phyloP scores from a whole-genome alignment of 2,888 invertebrate genomes.

The Meliscaeva auricollis region DNA sequence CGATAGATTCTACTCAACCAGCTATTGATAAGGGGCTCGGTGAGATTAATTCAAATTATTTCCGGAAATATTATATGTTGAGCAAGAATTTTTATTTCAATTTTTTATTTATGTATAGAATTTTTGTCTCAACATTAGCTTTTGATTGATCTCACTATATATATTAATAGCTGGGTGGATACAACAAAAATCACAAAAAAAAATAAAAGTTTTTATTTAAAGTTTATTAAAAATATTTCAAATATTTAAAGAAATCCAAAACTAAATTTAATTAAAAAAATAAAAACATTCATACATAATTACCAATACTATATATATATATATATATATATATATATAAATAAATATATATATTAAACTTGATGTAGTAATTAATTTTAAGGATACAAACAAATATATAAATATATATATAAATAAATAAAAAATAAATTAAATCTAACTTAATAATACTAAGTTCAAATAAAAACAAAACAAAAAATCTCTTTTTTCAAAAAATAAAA shows the following conservation, averaged over 20 bases:
- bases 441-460: constrained; percentile 64
- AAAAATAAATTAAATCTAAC: constrained; percentile 35
- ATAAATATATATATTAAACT: constrained; percentile 66
- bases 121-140: constrained; percentile 45
- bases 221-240: constrained; percentile 65
- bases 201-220: constrained; percentile 55
- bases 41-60: constrained; percentile 67
- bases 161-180: constrained; percentile 72
- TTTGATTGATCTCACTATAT: constrained; percentile 72
- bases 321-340: constrained; percentile 44
- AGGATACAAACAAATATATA: constrained; percentile 62
- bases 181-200: constrained; percentile 44
- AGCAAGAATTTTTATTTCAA: background rate
- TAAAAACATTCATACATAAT: constrained; percentile 66
- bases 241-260: constrained; percentile 74
- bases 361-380: constrained; percentile 75
- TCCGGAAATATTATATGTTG: constrained; percentile 45
- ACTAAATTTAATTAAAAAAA: constrained; percentile 55
- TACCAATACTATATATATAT: constrained; percentile 67
- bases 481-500: constrained; percentile 46
- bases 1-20: constrained; percentile 69
- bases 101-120: constrained; percentile 3
- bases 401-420: constrained; percentile 33
- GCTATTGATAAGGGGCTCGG: constrained; percentile 77
- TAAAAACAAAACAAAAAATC: constrained; percentile 29